phyloP scores from a whole-genome alignment of 1,140 invertebrate species.

The Drosophila teissieri region DNA sequence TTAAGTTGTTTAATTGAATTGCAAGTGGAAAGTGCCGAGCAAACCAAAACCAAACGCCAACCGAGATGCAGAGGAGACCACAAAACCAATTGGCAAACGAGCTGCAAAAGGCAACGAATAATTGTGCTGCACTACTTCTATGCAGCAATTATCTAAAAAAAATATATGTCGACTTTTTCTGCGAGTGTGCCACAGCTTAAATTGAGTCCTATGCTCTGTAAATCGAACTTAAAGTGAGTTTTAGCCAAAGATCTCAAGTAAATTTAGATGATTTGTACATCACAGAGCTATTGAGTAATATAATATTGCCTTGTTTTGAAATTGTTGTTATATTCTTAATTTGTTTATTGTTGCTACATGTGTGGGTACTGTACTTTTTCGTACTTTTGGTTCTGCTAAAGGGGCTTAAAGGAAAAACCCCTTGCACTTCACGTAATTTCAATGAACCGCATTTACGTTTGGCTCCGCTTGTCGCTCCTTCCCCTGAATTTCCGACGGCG shows the following conservation, averaged over 20 bases:
- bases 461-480: conserved; percentile 49
- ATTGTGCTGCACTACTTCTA: neutral
- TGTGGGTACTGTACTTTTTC: conserved; percentile 26
- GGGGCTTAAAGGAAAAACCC: neutral
- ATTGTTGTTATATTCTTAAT: neutral
- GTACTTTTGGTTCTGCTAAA: neutral
- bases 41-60: conserved; percentile 3
- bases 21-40: conserved; percentile 43
- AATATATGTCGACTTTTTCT: neutral
- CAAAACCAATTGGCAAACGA: conserved; percentile 41
- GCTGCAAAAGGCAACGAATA: conserved; percentile 12
- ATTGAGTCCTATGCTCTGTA: too few species aligned
- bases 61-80: conserved; percentile 28
- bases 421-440: conserved; percentile 69
- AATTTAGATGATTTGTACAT: too few species aligned
- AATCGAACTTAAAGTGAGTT: too few species aligned
- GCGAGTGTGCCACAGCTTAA: too few species aligned
- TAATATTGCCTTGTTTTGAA: too few species aligned
- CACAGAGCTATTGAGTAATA: too few species aligned
- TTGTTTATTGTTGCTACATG: neutral
- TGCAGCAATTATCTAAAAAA: neutral
- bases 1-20: conserved; percentile 72
- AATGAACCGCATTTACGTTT: conserved; percentile 76
- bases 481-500: conserved; percentile 30
- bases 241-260: too few species aligned